Evolutionary conservation across 64 coral and sea anemone genomes (phyloP).

Genomic region (Catalaphyllia jardinei): DNA sequence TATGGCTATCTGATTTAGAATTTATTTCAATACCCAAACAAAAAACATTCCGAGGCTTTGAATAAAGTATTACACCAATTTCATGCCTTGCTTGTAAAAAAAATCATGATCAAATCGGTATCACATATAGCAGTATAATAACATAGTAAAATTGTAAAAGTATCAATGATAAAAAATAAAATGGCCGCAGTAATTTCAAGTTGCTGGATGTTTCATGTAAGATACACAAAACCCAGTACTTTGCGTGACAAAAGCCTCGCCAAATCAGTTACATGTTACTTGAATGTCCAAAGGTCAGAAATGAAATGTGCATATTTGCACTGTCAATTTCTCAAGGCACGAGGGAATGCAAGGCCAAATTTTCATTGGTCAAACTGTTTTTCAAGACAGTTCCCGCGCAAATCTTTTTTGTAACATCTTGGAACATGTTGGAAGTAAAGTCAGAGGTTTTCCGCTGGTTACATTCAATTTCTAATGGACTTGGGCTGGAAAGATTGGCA

Average conservation of each 20-base stretch:
- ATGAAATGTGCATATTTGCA: not conserved
- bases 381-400: slow-evolving; percentile 2
- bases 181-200: too few relatives aligned
- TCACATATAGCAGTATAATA: not conserved
- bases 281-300: not conserved
- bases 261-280: not conserved
- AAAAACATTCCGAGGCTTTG: too few relatives aligned
- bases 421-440: not conserved
- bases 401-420: not conserved
- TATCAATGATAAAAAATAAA: too few relatives aligned
- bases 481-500: slow-evolving; percentile 12
- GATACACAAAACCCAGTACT: not conserved
- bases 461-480: slow-evolving; percentile 21
- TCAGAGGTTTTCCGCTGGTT: not conserved
- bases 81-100: not conserved
- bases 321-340: not conserved
- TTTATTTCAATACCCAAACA: too few relatives aligned
- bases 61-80: too few relatives aligned
- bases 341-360: not conserved
- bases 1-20: not conserved
- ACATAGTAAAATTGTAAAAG: too few relatives aligned
- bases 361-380: not conserved
- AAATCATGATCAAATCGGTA: not conserved
- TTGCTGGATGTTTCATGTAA: not conserved
- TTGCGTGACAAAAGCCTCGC: not conserved